Conservation (phyloP, 2,888 invertebrate species). For the Rosalia funebris region DNA sequence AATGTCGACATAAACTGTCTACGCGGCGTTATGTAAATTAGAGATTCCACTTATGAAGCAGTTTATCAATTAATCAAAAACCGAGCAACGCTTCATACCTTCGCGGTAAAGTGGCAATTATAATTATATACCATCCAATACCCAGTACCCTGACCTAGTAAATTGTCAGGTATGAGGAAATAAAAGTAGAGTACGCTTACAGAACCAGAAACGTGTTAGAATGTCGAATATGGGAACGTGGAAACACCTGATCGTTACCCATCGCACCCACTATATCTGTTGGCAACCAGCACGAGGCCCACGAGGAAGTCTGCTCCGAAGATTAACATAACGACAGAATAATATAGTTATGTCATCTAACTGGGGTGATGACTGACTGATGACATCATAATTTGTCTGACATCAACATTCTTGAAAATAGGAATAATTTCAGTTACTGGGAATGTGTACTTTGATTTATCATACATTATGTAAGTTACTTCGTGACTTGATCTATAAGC, state of each 20-base stretch:
- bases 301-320: background rate
- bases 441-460: background rate
- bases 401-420: background rate
- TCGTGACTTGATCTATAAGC: background rate
- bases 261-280: conserved; percentile 17
- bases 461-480: too few species aligned
- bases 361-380: background rate
- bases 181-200: conserved; percentile 27
- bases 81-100: background rate
- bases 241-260: conserved; percentile 33
- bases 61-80: conserved; percentile 9
- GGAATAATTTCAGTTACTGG: background rate
- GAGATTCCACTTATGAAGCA: conserved; percentile 1
- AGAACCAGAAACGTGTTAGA: conserved; percentile 37
- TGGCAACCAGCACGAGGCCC: conserved; percentile 12
- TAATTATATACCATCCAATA: conserved; percentile 14
- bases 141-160: conserved; percentile 26
- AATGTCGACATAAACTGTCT: conserved; percentile 1
- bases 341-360: background rate
- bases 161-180: conserved; percentile 26
- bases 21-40: background rate
- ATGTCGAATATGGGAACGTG: conserved; percentile 34
- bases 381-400: background rate
- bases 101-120: conserved; percentile 8
- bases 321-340: background rate